Evolutionary conservation across 2,888 invertebrate species (phyloP).

Genomic region (Drosophila trichaetosa): DNA sequence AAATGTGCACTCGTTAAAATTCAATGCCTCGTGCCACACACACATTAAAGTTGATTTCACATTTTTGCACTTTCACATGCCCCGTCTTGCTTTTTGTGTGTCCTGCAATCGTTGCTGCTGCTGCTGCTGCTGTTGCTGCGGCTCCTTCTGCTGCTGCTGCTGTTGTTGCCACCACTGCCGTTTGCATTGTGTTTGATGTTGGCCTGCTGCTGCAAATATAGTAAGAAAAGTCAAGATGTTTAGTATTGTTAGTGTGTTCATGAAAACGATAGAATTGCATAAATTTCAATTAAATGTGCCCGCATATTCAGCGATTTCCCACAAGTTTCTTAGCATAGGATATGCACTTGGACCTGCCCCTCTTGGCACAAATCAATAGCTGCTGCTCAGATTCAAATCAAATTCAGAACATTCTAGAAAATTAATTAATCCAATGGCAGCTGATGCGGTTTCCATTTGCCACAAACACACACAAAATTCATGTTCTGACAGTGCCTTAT

Average conservation of each 20-base stretch:
- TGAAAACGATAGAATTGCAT: slow-evolving; percentile 47
- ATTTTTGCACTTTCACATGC: slow-evolving; percentile 43
- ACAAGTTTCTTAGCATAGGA: slow-evolving; percentile 14
- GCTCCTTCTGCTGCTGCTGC: neutral
- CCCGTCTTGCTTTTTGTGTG: slow-evolving; percentile 23
- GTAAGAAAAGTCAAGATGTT: slow-evolving; percentile 1
- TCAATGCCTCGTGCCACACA: slow-evolving; percentile 56
- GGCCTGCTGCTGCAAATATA: slow-evolving; percentile 9
- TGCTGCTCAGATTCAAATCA: slow-evolving; percentile 69
- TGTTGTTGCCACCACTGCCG: slow-evolving; percentile 3
- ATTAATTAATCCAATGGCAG: slow-evolving; percentile 76
- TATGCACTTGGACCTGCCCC: neutral
- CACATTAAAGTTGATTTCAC: slow-evolving; percentile 74
- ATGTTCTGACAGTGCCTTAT: slow-evolving; percentile 50
- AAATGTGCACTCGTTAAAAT: slow-evolving; percentile 70
- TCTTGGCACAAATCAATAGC: slow-evolving; percentile 32
- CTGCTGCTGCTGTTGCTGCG: neutral
- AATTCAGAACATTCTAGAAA: slow-evolving; percentile 62
- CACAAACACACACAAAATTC: slow-evolving; percentile 25
- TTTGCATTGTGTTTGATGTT: slow-evolving; percentile 21
- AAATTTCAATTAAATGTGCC: slow-evolving; percentile 49
- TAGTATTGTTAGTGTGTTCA: slow-evolving; percentile 1
- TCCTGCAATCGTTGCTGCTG: slow-evolving; percentile 14
- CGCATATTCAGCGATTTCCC: slow-evolving; percentile 53
- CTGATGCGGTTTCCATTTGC: slow-evolving; percentile 52